Evolutionary conservation across 2,888 invertebrate species (phyloP), one percentile per base, ranked within the genome.

Genomic region (Cyclophora albipunctata): DNA sequence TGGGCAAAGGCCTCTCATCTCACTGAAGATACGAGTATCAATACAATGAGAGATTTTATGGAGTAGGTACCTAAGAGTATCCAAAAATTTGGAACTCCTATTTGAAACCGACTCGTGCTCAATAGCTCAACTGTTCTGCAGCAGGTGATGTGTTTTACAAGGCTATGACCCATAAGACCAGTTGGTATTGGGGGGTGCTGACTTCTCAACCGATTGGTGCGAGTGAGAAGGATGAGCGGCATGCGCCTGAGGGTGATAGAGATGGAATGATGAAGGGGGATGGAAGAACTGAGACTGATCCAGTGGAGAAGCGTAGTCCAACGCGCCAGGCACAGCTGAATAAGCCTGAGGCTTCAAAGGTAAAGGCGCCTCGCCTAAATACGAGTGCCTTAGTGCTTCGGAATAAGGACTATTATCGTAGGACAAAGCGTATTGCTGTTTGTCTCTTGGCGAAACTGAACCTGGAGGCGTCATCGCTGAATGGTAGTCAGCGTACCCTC

Each of bases 381-480:
- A 87, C 34, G 86, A 81, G 61, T 86, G 85, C 54, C 92, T 84
- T 68, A 92, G 69, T 40, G 91, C 90, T 74, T 93, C 91, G 7
- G 93, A 91, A 82, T 95, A 93, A 62, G 94, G 91, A 67, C 81
- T 84, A 54, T 88, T 88, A 50, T 87, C 77, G 81, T 91, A 79
- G 57, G 90, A 70, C 79, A 90, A 64, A 3, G 87, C 80, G 50
- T 88, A 88, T 64, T 92, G 93, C 65, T 92, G 94, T 74, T 90
- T 96, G 71, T 98, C 98, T 55, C 97, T 91, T 0, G 98, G 98
- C 3, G 98, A 98, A 2, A 98, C 98, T 3, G 98, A 98, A n/a
- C 97, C 96, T 48, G 98, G 98, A 48, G 98, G 98, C 3, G 98
- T 98, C 96, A 98, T 98, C 46, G 96, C 96, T 42, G 96, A 94